Conservation (phyloP, 2,113 vertebrate species). For the Pongo pygmaeus region DNA sequence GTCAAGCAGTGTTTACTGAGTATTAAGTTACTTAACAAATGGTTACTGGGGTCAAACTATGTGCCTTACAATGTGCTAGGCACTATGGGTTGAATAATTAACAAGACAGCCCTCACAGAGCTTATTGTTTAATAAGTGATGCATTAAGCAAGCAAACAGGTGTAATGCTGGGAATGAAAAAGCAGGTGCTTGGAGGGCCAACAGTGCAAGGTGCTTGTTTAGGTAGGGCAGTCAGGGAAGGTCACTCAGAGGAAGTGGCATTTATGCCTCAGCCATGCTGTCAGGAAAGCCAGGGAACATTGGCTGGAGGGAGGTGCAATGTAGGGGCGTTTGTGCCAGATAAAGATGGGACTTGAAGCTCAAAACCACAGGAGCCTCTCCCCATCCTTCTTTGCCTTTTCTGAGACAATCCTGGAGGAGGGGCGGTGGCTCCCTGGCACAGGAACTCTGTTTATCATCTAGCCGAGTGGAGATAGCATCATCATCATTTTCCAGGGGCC, state of each 20-base stretch:
- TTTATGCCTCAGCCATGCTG: background rate
- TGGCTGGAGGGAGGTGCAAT: background rate
- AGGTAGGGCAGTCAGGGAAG: background rate
- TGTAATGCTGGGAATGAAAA: background rate
- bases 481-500: slow-evolving; percentile 59
- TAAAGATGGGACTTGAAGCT: too few species aligned
- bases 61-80: background rate
- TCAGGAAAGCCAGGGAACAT: background rate
- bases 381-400: background rate
- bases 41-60: background rate
- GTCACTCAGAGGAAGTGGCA: background rate
- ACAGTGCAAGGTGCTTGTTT: background rate
- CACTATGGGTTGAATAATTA: background rate
- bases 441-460: slow-evolving; percentile 38
- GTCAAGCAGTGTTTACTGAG: background rate
- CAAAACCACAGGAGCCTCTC: background rate
- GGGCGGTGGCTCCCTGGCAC: background rate
- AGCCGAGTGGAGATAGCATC: slow-evolving; percentile 8
- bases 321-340: background rate
- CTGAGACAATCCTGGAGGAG: background rate
- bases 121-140: background rate
- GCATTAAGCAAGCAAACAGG: background rate
- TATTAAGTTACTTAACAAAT: background rate
- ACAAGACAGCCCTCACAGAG: background rate
- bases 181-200: background rate